phyloP scores from a whole-genome alignment of 1,140 invertebrate genomes.

The Drosophila grimshawi region DNA sequence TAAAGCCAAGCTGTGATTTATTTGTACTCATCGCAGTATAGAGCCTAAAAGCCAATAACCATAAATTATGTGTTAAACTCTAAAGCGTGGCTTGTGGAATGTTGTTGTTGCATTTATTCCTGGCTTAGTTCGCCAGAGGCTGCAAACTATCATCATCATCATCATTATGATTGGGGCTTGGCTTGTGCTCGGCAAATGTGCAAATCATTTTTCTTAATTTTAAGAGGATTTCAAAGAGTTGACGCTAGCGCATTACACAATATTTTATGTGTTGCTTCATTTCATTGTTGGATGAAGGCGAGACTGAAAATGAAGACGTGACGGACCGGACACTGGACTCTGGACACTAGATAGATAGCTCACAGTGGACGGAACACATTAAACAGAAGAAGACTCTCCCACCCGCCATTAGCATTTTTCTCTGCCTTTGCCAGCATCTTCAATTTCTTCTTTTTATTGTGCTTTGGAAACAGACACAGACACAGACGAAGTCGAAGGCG shows the following conservation, averaged over 20 bases:
- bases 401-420: constrained; percentile 10
- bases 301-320: not conserved
- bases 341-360: constrained; percentile 6
- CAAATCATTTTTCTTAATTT: constrained; percentile 82
- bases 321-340: not conserved
- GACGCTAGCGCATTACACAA: constrained; percentile 56
- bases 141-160: constrained; percentile 36
- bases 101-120: constrained; percentile 38
- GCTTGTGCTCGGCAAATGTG: constrained; percentile 46
- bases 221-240: constrained; percentile 64
- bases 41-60: constrained; percentile 59
- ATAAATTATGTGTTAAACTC: constrained; percentile 54
- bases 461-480: constrained; percentile 9
- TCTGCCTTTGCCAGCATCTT: constrained; percentile 30
- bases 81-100: constrained; percentile 13
- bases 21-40: constrained; percentile 3
- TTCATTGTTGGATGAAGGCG: constrained; percentile 31
- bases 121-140: constrained; percentile 1
- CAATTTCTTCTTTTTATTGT: constrained; percentile 16
- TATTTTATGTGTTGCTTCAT: constrained; percentile 59
- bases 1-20: constrained; percentile 20
- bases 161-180: constrained; percentile 9
- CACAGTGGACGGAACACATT: constrained; percentile 47
- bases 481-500: constrained; percentile 22
- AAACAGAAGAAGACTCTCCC: constrained; percentile 15